Base-by-base conservation (phyloP, 2,888 invertebrate species). In the Mamestra brassicae region DNA sequence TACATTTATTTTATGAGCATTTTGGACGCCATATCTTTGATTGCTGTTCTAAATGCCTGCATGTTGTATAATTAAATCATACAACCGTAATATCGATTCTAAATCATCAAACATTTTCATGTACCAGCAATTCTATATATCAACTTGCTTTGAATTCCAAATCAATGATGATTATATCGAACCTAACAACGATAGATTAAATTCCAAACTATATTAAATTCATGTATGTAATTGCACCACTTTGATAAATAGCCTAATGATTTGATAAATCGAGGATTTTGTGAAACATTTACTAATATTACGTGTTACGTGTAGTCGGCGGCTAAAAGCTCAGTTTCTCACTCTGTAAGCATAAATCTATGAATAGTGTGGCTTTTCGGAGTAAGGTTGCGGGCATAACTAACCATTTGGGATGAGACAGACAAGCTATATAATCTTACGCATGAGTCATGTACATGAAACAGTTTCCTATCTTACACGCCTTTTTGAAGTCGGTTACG, bases 301-400 rank as follows among this genome's bases (percentile, higher is more conserved):
- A 26, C 45, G 17, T 36, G 13, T 62, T 15, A 26, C 45, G 17
- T 36, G 13, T 34, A 34, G 2, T 54, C 13, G 4, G 52, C 11
- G 8, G 50, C 50, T 77, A 26, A 65, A 61, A 60, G 13, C 71
- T 60, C 15, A 38, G 52, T 38, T 57, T 73, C 65, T 52, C 15
- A 47, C 7, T 58, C 26, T 45, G 65, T 57, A 45, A 38, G 3
- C 55, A 57, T 57, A 57, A 15, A 77, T 66, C 38, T 66, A 72
- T 58, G 11, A 57, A 62, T 69, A 61, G n/a, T 72, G 55, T 62
- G 54, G 15, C 50, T 34, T 66, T 71, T 17, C 3, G 1, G 17
- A 13, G 17, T 52, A 55, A 42, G 15, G 50, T 45, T 55, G 13
- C 7, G 8, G 13, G 11, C 10, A 52, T 69, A 58, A 63, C 36